Evolutionary conservation across 2,888 invertebrate species (phyloP).

Genomic region (Meteorus cinctellus): DNA sequence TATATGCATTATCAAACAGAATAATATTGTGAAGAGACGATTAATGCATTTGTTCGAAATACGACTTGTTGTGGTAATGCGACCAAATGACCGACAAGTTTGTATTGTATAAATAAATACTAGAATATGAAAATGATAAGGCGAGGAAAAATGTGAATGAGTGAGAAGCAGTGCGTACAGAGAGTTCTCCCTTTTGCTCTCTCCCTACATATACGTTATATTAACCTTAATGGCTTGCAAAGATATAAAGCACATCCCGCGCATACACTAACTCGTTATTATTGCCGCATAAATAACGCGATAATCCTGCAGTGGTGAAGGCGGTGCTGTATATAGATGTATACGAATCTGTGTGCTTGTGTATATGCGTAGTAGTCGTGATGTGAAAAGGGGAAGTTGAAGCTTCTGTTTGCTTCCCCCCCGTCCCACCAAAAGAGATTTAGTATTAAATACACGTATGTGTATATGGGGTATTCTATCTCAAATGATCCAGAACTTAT

Average conservation of each 20-base stretch:
- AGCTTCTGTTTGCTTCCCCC: slow-evolving; percentile 42
- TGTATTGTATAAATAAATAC: slow-evolving; percentile 8
- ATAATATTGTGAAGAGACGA: no score
- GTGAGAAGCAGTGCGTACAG: not conserved
- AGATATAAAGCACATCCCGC: slow-evolving; percentile 73
- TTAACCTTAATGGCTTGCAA: slow-evolving; percentile 72
- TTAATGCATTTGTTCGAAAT: no score
- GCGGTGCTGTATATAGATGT: slow-evolving; percentile 51
- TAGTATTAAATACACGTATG: slow-evolving; percentile 5
- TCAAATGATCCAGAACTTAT: no score
- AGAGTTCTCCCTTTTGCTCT: slow-evolving; percentile 5
- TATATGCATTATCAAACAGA: not conserved
- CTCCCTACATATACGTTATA: slow-evolving; percentile 59
- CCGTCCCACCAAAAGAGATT: slow-evolving; percentile 40
- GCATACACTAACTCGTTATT: slow-evolving; percentile 73
- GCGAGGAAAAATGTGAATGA: not conserved
- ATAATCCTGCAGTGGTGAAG: slow-evolving; percentile 68
- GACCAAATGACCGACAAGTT: slow-evolving; percentile 18
- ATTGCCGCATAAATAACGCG: slow-evolving; percentile 73
- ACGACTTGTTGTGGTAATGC: not conserved
- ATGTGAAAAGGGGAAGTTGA: slow-evolving; percentile 45
- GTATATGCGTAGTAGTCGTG: slow-evolving; percentile 35
- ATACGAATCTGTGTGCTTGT: slow-evolving; percentile 14
- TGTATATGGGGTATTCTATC: not conserved
- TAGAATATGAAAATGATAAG: not conserved